These are phyloP conservation scores for Melanostoma mellinum DNA, from an alignment of 2,888 invertebrate species.

Conservation along the genomic window DNA sequence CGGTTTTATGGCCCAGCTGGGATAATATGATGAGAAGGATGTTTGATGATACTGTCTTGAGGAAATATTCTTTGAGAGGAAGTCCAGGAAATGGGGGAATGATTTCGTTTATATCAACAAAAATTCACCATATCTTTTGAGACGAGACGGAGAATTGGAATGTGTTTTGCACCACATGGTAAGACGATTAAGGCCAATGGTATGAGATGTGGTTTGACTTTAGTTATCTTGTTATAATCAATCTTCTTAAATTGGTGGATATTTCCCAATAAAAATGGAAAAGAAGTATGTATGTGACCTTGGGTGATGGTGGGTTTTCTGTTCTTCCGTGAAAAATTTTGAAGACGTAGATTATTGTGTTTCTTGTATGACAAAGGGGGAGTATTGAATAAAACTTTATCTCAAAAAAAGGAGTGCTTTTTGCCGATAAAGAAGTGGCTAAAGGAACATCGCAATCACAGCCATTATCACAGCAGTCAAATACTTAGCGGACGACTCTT, in stretches of 20 bases:
- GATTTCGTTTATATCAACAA: conserved; percentile 49
- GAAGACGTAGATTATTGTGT: too few relatives aligned
- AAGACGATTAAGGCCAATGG: conserved; percentile 49
- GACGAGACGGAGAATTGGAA: conserved; percentile 22
- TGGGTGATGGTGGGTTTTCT: too few relatives aligned
- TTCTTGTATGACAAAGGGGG: too few relatives aligned
- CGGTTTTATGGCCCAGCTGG: conserved; percentile 64
- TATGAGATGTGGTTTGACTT: conserved; percentile 56
- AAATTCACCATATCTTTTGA: conserved; percentile 22
- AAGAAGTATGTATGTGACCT: conserved; percentile 3
- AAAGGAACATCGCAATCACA: too few relatives aligned
- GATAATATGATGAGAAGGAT: conserved; percentile 54
- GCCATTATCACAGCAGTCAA: too few relatives aligned
- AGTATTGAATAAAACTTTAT: too few relatives aligned
- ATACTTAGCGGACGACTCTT: too few relatives aligned
- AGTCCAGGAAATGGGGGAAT: conserved; percentile 8
- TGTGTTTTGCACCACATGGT: conserved; percentile 64
- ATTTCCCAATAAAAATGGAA: conserved; percentile 37
- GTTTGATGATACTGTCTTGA: conserved; percentile 33
- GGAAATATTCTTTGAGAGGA: not conserved
- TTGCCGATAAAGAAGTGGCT: too few relatives aligned
- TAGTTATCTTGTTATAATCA: conserved; percentile 62
- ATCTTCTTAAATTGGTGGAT: conserved; percentile 43
- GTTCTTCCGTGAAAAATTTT: too few relatives aligned
- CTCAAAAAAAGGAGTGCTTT: too few relatives aligned